Conservation (phyloP, 2,888 invertebrate genomes). For the Notodonta dromedarius region DNA sequence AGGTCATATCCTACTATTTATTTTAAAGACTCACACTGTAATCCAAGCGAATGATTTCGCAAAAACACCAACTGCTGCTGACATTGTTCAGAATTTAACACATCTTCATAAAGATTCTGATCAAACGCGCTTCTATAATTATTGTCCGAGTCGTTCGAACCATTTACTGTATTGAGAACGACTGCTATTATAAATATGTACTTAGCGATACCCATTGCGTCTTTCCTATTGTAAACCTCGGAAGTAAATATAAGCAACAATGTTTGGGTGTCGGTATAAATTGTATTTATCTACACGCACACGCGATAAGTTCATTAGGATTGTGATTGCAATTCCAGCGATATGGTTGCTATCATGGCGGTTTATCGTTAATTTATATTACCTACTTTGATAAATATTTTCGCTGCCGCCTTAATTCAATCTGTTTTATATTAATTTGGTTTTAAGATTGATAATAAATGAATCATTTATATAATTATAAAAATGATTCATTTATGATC, state of each 20-base stretch:
- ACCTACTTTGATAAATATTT: conserved; percentile 10
- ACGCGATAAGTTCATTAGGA: conserved; percentile 17
- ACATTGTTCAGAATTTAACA: conserved; percentile 50
- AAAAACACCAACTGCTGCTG: conserved; percentile 43
- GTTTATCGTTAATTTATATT: conserved; percentile 24
- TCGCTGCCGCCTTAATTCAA: conserved; percentile 2
- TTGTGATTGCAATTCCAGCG: conserved; percentile 18
- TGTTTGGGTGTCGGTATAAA: background rate
- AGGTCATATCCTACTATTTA: background rate
- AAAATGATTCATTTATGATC: too few relatives aligned
- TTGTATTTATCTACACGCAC: conserved; percentile 2
- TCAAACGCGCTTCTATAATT: conserved; percentile 47
- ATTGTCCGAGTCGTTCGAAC: conserved; percentile 2
- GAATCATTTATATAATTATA: background rate
- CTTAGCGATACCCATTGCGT: conserved; percentile 21
- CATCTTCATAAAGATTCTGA: conserved; percentile 49
- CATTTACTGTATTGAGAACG: conserved; percentile 20
- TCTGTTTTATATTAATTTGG: background rate
- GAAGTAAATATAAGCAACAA: background rate
- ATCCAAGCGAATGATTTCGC: conserved; percentile 25
- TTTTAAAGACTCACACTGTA: conserved; percentile 44
- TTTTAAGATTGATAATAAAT: too few relatives aligned
- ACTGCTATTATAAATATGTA: conserved; percentile 20
- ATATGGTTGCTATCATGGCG: conserved; percentile 25
- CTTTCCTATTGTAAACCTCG: conserved; percentile 6